phyloP scores from a whole-genome alignment of 2,113 vertebrate species.

The Eidolon helvum region DNA sequence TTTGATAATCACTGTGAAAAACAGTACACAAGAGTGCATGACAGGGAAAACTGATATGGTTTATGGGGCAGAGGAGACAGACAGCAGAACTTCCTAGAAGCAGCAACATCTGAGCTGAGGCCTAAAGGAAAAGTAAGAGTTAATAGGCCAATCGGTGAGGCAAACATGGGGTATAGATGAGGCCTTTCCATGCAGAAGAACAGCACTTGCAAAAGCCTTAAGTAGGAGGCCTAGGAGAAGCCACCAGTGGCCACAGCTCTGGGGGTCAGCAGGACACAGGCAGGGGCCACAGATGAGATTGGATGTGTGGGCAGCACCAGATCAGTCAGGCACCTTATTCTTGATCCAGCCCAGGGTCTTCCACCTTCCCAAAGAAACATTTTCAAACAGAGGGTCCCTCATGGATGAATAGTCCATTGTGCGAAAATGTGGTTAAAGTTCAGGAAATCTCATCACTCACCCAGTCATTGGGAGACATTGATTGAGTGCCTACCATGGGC shows the following conservation, averaged over 20 bases:
- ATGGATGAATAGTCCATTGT: neutral
- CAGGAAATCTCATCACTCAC: neutral
- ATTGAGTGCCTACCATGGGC: neutral
- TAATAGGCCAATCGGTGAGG: neutral
- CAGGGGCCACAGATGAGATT: neutral
- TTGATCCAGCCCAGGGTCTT: neutral
- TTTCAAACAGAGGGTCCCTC: neutral
- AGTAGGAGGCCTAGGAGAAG: neutral
- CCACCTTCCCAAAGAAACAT: neutral
- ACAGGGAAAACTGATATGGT: neutral
- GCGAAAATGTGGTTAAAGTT: neutral
- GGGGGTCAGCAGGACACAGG: fast-evolving
- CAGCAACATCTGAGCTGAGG: neutral
- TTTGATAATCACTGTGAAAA: neutral
- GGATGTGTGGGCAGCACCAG: neutral
- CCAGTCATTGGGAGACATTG: neutral
- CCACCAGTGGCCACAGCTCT: too few species aligned
- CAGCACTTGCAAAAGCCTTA: neutral
- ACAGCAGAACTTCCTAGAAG: neutral
- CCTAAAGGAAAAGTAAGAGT: neutral
- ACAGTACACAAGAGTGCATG: neutral
- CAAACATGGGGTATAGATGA: fast-evolving
- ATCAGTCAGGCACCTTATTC: neutral
- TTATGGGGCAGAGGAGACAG: neutral
- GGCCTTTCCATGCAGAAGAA: neutral